These are phyloP conservation scores for Lepus townsendii DNA, from an alignment of 2,797 vertebrate genomes.

Conservation along the genomic window DNA sequence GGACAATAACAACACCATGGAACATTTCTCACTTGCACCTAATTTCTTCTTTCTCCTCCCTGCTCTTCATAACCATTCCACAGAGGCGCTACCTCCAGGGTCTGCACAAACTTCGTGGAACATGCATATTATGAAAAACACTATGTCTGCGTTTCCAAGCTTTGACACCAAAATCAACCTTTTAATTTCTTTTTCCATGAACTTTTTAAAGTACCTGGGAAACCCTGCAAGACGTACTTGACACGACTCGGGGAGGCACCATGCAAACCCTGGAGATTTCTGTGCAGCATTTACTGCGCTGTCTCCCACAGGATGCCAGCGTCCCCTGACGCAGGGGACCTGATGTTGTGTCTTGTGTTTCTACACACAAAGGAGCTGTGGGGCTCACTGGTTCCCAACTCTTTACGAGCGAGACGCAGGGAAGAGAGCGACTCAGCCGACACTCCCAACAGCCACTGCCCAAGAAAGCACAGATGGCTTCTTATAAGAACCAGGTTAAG, in stretches of 20 bases:
- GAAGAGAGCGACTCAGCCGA: neutral
- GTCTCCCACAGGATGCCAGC: conserved; percentile 63
- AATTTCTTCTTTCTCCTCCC: neutral
- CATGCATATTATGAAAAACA: too few species aligned
- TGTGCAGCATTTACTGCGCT: neutral
- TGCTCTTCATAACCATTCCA: neutral
- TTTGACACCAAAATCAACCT: too few species aligned
- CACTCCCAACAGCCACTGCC: neutral
- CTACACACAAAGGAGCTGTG: neutral
- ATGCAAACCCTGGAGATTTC: neutral
- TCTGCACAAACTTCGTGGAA: too few species aligned
- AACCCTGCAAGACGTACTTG: neutral
- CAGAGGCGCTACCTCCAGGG: neutral
- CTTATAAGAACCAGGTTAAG: neutral
- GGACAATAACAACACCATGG: neutral
- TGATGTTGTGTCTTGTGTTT: neutral
- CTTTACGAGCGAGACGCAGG: neutral
- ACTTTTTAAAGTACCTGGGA: too few species aligned
- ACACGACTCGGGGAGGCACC: neutral
- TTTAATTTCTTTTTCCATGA: too few species aligned
- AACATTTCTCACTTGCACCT: neutral
- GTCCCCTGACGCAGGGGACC: neutral
- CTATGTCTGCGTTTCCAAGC: too few species aligned
- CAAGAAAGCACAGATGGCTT: neutral
- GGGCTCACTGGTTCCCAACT: neutral